Base-by-base conservation (phyloP, 2,888 invertebrate genomes). In the Caenorhabditis angaria region DNA sequence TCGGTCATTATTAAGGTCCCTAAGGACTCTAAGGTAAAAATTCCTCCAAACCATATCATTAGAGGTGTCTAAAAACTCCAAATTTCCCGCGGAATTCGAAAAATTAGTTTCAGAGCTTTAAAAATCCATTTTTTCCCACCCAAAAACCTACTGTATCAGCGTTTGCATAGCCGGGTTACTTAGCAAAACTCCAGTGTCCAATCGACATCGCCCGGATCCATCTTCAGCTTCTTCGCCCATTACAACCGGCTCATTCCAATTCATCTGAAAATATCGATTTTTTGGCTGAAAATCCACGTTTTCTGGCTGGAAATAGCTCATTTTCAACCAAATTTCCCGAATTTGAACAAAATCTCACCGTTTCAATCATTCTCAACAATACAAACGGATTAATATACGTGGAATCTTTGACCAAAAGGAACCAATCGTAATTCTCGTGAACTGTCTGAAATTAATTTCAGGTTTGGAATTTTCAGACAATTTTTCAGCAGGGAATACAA, bases 141-240 rank as follows among this genome's bases (percentile, higher is more conserved):
- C 25, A 18, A 65, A 62, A 28, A 66, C 76, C 56, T 25, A 81
- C 81, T 83, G 77, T 24, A 86, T 92, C 82, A 95, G 91, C 75
- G 92, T 92, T 70, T 91, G 91, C 83, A 96, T 90, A 48, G 95
- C 92, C 0, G 93, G 93, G 89, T 94, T 94, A 69, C 95, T 95
- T 64, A 97, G 88, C 54, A 97, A 88, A 82, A 96, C 92, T 61
- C 96, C 96, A 54, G 92, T 92, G 89, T 94, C 93, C 91, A 91
- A 76, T 88, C 90, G 80, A 76, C 89, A 89, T 73, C 87, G 85
- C 53, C 85, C 85, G 14, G 67, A 65, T 29, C 66, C 69, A 41
- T 80, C 82, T 29, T 76, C 67, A 10, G 73, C 76, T 2, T 76
- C 73, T 55, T 69, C 66, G 4, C 82, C 82, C 56, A 82, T 65